Percentiles rank a stretch among this genome's conserved stretches.
Conservation (phyloP, 2,888 invertebrate genomes). For the Aphodius granarius region DNA sequence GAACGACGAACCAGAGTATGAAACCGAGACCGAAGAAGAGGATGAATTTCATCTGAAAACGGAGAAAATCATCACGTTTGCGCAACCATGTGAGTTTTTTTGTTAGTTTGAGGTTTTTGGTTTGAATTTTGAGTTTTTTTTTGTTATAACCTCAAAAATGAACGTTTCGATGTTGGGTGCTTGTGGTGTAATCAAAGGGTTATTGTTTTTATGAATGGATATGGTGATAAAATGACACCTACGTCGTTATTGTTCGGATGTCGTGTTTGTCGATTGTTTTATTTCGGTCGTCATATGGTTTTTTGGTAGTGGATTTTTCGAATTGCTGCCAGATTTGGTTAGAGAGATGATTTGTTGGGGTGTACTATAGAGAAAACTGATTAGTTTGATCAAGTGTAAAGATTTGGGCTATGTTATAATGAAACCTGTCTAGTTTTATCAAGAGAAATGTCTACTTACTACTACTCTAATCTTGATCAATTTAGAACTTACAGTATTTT, state of each 20-base stretch:
- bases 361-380: too few relatives aligned
- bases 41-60: constrained; percentile 71
- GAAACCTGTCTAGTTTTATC: too few relatives aligned
- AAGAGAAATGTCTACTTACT: too few relatives aligned
- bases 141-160: neutral
- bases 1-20: constrained; percentile 52
- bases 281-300: neutral
- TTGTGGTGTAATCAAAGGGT: too few relatives aligned
- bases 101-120: neutral
- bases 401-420: too few relatives aligned
- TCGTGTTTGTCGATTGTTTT: neutral
- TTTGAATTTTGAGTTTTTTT: too few relatives aligned
- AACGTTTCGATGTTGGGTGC: too few relatives aligned
- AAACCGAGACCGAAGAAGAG: constrained; percentile 59
- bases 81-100: constrained; percentile 58
- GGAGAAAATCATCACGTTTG: constrained; percentile 70
- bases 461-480: too few relatives aligned
- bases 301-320: neutral
- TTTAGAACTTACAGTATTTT: too few relatives aligned
- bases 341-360: too few relatives aligned
- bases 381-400: too few relatives aligned
- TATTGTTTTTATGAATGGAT: neutral
- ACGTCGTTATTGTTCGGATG: neutral
- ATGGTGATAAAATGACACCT: neutral
- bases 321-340: neutral